Conservation (phyloP, 2,888 invertebrate genomes). For the Ypsolopha scabrella region DNA sequence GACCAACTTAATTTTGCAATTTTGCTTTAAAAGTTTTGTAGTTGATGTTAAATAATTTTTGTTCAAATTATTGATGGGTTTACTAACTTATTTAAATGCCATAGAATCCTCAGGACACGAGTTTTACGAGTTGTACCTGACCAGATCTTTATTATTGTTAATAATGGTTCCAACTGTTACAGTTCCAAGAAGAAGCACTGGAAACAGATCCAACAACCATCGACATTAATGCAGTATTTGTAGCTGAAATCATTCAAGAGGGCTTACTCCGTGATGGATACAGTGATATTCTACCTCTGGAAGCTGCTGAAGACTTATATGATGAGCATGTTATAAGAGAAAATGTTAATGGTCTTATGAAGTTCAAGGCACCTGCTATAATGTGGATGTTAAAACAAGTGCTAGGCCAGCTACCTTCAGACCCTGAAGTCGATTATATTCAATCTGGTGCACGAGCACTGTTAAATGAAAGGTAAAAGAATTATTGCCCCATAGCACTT, state of each 20-base stretch:
- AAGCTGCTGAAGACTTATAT: constrained; percentile 24
- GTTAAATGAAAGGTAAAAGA: constrained; percentile 28
- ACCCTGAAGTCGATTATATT: constrained; percentile 29
- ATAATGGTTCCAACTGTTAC: constrained; percentile 11
- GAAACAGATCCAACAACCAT: constrained; percentile 25
- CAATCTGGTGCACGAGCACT: constrained; percentile 28
- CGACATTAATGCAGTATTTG: constrained; percentile 44
- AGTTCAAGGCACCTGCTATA: constrained; percentile 44
- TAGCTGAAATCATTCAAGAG: constrained; percentile 50
- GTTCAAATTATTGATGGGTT: too few species aligned
- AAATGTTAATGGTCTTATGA: constrained; percentile 30
- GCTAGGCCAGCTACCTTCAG: constrained; percentile 17
- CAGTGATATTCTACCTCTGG: constrained; percentile 19
- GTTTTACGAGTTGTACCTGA: too few species aligned
- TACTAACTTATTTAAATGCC: too few species aligned
- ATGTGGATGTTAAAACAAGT: constrained; percentile 35
- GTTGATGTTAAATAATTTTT: too few species aligned
- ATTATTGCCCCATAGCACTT: neutral
- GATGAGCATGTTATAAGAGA: constrained; percentile 30
- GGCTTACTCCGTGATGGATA: constrained; percentile 40
- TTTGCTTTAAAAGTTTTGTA: too few species aligned
- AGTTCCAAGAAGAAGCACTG: constrained; percentile 29
- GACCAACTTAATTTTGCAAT: too few species aligned
- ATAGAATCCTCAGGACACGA: too few species aligned
- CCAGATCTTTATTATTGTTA: too few species aligned